Evolutionary conservation across 2,113 vertebrate genomes (phyloP), one percentile per base, ranked within the genome.

Genomic region (Hemiprocne comata): DNA sequence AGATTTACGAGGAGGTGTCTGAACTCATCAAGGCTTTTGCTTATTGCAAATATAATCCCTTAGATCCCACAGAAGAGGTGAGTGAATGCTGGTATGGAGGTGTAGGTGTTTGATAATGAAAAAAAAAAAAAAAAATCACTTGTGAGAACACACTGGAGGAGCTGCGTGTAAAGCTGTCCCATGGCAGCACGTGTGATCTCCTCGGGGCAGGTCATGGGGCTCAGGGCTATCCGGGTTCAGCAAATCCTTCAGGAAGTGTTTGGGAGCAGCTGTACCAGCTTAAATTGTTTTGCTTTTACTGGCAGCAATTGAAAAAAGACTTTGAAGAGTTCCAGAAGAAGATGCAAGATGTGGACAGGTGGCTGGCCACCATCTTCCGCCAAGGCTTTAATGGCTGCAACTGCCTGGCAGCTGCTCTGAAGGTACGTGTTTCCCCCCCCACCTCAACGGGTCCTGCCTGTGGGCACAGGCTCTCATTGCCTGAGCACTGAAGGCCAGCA

Each of bases 301-400:
- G 84, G 60, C 71, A 98, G 98, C 88, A 95, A 89, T 94, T 98
- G 86, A 89, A 98, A 54, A 80, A 24, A 5, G 98, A 98, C 60
- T 98, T 97, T 33, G 92, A 60, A 4, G 87, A 95, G 31, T 98
- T 98, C 79, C 97, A 98, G 97, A 93, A 79, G 48, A 97, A 97
- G 85, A 95, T 98, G 29, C 60, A 97, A 67, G 97, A 98, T 9
- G 74, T 97, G 54, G 98, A 99, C 29, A 94, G 95, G 58, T 83
- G 97, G 11, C 95, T 99, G 97, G 98, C 98, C 57, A 97, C 97
- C 2, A 95, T 98, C 81, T 95, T 99, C 65, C 97, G 96, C 92
- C 97, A 95, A 42, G 98, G 91, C 33, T 98, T 98, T 17, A 83
- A 96, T 1, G 98, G 98, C 81, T 98, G 98, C 84, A 74, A 33